A percentile compares a stretch with the other conserved stretches of the same genome.
Evolutionary conservation across 1,140 invertebrate species (phyloP).

Genomic region (Paralvinella palmiformis): DNA sequence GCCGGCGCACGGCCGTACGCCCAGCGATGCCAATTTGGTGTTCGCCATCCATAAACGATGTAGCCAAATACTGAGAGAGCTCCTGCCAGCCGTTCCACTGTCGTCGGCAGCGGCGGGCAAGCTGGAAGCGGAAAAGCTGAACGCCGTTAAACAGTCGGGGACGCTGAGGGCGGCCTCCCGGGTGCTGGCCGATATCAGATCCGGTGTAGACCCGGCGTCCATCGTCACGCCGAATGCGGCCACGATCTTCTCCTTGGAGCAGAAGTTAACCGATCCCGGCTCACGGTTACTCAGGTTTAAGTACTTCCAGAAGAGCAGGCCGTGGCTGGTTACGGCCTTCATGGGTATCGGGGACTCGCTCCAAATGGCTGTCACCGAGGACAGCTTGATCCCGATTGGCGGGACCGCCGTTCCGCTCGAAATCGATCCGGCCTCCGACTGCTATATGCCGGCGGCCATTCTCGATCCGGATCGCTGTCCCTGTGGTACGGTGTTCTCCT

Average conservation of each 20-base stretch:
- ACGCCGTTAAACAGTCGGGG: neutral
- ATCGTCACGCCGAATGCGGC: neutral
- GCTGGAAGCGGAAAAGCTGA: neutral
- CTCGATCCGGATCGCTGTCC: neutral
- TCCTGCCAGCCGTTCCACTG: neutral
- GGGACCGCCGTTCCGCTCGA: slow-evolving; percentile 19
- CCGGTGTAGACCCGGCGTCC: neutral
- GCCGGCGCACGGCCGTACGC: slow-evolving; percentile 1
- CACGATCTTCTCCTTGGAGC: neutral
- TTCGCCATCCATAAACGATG: slow-evolving; percentile 18
- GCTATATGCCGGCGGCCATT: slow-evolving; percentile 1
- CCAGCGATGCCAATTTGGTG: neutral
- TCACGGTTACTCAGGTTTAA: neutral
- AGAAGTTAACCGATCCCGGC: neutral
- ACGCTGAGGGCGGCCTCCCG: slow-evolving; percentile 8
- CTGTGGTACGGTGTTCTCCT: slow-evolving; percentile 23
- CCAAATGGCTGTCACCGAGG: slow-evolving; percentile 14
- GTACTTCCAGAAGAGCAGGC: neutral
- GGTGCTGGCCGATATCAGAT: neutral
- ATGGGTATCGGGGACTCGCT: slow-evolving; percentile 19
- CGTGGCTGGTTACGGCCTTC: slow-evolving; percentile 21
- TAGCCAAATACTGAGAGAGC: slow-evolving; percentile 18
- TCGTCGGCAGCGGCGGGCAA: neutral
- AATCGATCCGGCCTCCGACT: neutral
- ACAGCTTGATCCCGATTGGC: slow-evolving; percentile 20